Evolutionary conservation across 2,113 vertebrate genomes (phyloP), one percentile per base, ranked within the genome.

Genomic region (Epinephelus lanceolatus): DNA sequence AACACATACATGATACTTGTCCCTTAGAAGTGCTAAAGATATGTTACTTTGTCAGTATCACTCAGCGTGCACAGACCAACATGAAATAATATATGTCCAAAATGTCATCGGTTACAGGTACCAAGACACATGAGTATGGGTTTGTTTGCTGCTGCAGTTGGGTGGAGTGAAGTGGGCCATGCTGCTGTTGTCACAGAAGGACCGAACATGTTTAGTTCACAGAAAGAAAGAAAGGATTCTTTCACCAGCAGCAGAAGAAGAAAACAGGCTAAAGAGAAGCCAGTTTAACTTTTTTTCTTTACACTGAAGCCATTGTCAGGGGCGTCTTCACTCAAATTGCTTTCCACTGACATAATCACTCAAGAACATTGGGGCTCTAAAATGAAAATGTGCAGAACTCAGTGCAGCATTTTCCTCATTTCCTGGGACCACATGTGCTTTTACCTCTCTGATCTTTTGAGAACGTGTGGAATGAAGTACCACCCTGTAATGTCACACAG

Each of bases 301-400:
- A 88, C 85, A 93, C 60, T 87, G 88, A 75, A 19, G 61, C 74
- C 63, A 83, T 82, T 93, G 81, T 90, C 71, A 25, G 19, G 23
- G 55, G 51, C 60, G 71, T 82, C 73, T 45, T 57, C 76, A 37
- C 65, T 69, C 76, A 17, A 62, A 83, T 83, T 65, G 23, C 72
- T 88, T 52, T 70, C 84, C 60, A 57, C 71, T 90, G 84, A 87
- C 37, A 52, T 71, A 82, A 88, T 83, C 87, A 51, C 76, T 73
- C 70, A 25, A 74, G 68, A 78, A 56, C 69, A 86, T 71, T 83
- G 53, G 72, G 56, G 83, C 75, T 47, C 5, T 53, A 17, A 77
- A 75, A 69, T 53, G 0, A 69, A 27, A 56, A 49, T 51, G 27
- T 15, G 15, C 30, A 78, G 57, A 18, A 23, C 62, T 62, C 13